Evolutionary conservation across 1,140 invertebrate species (phyloP).

Genomic region (Triops longicaudatus): DNA sequence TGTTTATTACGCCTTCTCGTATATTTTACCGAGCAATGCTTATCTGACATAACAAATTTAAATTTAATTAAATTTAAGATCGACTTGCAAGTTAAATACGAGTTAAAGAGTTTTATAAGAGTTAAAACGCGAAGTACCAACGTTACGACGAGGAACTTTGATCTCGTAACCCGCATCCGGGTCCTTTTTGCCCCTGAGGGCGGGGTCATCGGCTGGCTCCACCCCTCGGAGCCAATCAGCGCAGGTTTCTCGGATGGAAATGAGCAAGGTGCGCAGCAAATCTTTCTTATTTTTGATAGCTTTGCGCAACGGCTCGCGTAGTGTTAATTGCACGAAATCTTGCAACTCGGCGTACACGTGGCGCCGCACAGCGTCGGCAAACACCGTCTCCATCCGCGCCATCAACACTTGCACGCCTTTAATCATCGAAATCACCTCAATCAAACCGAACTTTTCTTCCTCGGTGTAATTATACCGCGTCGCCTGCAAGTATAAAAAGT

Average conservation of each 20-base stretch:
- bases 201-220: slow-evolving; percentile 86
- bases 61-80: no score
- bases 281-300: slow-evolving; percentile 98
- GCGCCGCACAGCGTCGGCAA: slow-evolving; percentile 87
- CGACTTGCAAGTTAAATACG: no score
- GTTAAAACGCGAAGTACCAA: no score
- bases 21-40: no score
- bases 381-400: slow-evolving; percentile 94
- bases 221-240: slow-evolving; percentile 91
- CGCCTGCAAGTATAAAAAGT: slow-evolving; percentile 48
- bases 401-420: slow-evolving; percentile 96
- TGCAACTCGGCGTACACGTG: slow-evolving; percentile 96
- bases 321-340: slow-evolving; percentile 86
- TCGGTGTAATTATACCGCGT: slow-evolving; percentile 96
- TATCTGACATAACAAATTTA: no score
- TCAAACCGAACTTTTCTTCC: slow-evolving; percentile 95
- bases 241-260: slow-evolving; percentile 91
- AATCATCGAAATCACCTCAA: slow-evolving; percentile 99
- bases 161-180: slow-evolving; percentile 82
- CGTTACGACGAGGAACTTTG: slow-evolving; percentile 84
- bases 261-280: slow-evolving; percentile 84
- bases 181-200: slow-evolving; percentile 91
- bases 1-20: no score
- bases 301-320: slow-evolving; percentile 89
- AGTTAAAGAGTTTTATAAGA: no score